Evolutionary conservation across 2,113 vertebrate species (phyloP), one percentile per base, ranked within the genome.

Genomic region (Ardeotis arabs): DNA sequence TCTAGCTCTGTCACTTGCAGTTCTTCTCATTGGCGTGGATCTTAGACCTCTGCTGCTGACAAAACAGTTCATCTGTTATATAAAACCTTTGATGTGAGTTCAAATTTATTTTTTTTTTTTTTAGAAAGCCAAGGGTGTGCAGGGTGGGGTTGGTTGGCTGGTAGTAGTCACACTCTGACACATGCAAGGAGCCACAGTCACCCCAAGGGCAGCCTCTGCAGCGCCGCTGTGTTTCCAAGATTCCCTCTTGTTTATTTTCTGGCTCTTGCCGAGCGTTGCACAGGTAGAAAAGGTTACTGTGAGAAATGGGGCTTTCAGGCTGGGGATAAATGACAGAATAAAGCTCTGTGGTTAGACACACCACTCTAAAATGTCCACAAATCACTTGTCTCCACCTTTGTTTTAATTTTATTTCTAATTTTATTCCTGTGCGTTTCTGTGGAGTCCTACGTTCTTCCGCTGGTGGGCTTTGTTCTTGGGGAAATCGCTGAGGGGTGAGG

Each of bases 361-460:
- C n/a, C 39, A 33, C 73, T 83, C n/a, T 53, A 37, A 64, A 63
- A 53, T 77, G 50, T 78, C 83, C 50, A 67, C 60, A 94, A 76
- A 70, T 52, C 21, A 74, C 8, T 22, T 66, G 2, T 78, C 82
- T 93, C 75, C 59, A 35, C 35, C 45, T 53, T 31, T 45, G n/a
- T 14, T 83, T 23, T 25, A 50, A 24, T 67, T 37, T 27, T 53
- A 14, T 10, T 74, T 47, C 12, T 41, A 41, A 41, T 41, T 41
- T 44, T 33, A 3, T 25, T 50, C 14, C 58, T 72, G 49, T 63
- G 7, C 44, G 2, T 0, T 7, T 47, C 12, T 20, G 22, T 28
- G 39, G 29, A 19, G 29, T 8, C 24, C 29, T 6, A 4, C 0
- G 6, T 33, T 19, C 27, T 59, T 25, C 1, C 0, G 0, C 39